Conservation (phyloP, 2,113 vertebrate species). For the Paradisaea rubra region DNA sequence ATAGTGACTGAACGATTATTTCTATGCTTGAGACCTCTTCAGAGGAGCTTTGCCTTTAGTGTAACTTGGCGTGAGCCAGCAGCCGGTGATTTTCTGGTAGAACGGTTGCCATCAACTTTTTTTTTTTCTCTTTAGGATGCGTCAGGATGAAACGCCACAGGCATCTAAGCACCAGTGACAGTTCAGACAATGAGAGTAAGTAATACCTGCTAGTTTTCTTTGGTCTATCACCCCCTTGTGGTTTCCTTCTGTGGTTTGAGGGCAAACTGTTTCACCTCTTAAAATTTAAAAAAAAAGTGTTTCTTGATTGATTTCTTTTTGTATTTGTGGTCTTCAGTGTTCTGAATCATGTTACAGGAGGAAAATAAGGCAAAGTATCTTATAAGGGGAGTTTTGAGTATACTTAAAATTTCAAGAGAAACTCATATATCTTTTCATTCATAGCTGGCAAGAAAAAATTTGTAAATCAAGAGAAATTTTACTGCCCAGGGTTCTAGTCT, state of each 20-base stretch:
- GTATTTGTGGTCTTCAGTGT: background rate
- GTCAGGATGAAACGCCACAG: constrained; percentile 96
- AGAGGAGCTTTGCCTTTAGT: background rate
- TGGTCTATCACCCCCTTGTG: constrained; percentile 42
- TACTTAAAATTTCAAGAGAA: background rate
- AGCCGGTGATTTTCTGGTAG: constrained; percentile 6
- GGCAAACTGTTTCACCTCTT: constrained; percentile 19
- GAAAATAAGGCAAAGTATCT: background rate
- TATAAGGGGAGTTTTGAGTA: background rate
- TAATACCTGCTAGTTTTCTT: constrained; percentile 50
- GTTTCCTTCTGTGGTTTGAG: constrained; percentile 60
- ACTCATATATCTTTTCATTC: background rate
- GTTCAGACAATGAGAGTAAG: constrained; percentile 98
- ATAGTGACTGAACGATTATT: background rate
- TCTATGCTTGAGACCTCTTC: background rate
- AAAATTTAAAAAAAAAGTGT: background rate
- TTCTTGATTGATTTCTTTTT: constrained; percentile 1
- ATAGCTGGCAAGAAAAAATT: background rate
- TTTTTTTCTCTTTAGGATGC: constrained; percentile 78
- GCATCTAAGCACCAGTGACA: constrained; percentile 94
- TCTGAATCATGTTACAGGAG: background rate
- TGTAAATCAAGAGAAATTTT: background rate
- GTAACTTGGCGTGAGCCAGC: background rate
- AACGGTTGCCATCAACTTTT: constrained; percentile 26
- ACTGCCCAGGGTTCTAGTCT: background rate